Percentiles rank a stretch among this genome's conserved stretches.
These are phyloP conservation scores for Synanthedon formicaeformis DNA, from an alignment of 2,888 invertebrate genomes.

Conservation along the genomic window DNA sequence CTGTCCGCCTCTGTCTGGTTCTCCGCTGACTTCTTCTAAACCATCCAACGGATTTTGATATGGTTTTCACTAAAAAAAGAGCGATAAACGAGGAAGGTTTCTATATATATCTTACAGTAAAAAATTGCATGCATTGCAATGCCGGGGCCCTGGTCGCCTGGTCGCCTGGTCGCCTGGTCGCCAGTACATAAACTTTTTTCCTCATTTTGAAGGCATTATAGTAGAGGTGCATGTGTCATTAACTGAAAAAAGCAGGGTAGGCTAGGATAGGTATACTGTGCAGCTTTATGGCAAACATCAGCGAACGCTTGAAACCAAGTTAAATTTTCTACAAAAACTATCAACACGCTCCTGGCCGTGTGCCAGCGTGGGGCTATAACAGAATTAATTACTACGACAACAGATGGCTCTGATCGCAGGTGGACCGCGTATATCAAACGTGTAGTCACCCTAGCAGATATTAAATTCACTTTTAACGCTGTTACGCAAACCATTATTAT, in stretches of 20 bases:
- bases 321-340: background rate
- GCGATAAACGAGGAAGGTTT: too few species aligned
- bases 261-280: background rate
- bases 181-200: too few species aligned
- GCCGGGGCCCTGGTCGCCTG: too few species aligned
- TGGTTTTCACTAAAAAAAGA: too few species aligned
- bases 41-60: too few species aligned
- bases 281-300: background rate
- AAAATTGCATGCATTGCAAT: too few species aligned
- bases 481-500: background rate
- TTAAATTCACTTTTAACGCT: background rate
- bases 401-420: constrained; percentile 23
- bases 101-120: too few species aligned
- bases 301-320: background rate
- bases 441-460: background rate
- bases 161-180: too few species aligned
- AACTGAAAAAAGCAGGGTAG: background rate
- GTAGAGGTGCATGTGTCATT: too few species aligned
- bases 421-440: constrained; percentile 25
- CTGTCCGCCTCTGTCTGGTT: too few species aligned
- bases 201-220: too few species aligned
- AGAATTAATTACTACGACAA: constrained; percentile 42
- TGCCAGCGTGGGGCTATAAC: constrained; percentile 27
- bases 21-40: too few species aligned
- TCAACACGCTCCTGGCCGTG: constrained; percentile 19